phyloP scores from a whole-genome alignment of 2,113 vertebrate genomes.

The Numenius arquata region DNA sequence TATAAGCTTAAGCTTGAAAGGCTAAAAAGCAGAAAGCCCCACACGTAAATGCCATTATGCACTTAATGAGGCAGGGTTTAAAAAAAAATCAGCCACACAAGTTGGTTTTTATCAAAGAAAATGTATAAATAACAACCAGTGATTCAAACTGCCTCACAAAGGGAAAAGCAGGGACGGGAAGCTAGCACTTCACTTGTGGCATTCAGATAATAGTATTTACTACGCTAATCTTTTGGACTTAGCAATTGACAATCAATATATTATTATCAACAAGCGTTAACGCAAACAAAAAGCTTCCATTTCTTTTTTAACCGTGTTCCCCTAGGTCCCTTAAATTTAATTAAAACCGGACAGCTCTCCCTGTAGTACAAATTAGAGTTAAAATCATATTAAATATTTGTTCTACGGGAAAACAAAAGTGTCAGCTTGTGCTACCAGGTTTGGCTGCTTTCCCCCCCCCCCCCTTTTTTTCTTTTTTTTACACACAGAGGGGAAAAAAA shows the following conservation, averaged over 20 bases:
- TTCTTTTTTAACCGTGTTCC: constrained; percentile 37
- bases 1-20: constrained; percentile 66
- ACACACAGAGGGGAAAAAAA: constrained; percentile 26
- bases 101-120: constrained; percentile 74
- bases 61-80: constrained; percentile 68
- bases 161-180: constrained; percentile 68
- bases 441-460: background rate
- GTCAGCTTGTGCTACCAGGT: constrained; percentile 46
- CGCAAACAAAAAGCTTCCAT: constrained; percentile 62
- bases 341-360: constrained; percentile 54
- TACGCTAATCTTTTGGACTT: constrained; percentile 68
- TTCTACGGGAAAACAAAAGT: constrained; percentile 49
- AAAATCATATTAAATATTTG: constrained; percentile 69
- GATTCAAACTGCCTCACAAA: constrained; percentile 72
- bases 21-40: constrained; percentile 58
- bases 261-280: constrained; percentile 64
- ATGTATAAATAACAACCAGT: constrained; percentile 73
- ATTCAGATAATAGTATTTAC: constrained; percentile 72
- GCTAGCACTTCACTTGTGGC: constrained; percentile 69
- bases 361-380: constrained; percentile 39
- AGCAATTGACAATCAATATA: constrained; percentile 62
- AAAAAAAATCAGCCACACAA: constrained; percentile 69
- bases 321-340: constrained; percentile 62
- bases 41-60: constrained; percentile 67
- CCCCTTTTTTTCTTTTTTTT: background rate